These are phyloP conservation scores for Euclidia mi DNA, from an alignment of 2,888 invertebrate species.

Conservation along the genomic window DNA sequence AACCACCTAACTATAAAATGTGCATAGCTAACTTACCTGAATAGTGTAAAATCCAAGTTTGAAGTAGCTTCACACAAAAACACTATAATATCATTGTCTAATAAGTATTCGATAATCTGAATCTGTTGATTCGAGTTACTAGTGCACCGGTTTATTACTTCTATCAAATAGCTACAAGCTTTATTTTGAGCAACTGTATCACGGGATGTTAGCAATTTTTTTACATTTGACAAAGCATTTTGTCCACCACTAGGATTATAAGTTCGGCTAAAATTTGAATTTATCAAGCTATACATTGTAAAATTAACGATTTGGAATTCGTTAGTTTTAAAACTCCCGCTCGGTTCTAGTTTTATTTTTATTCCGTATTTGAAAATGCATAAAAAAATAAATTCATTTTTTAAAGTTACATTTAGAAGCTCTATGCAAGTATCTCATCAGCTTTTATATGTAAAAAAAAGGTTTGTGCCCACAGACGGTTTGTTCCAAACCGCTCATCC, in stretches of 20 bases:
- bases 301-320: neutral
- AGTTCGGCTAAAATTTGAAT: slow-evolving; percentile 76
- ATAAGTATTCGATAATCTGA: slow-evolving; percentile 75
- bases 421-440: no score
- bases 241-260: slow-evolving; percentile 81
- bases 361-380: neutral
- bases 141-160: slow-evolving; percentile 76
- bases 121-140: slow-evolving; percentile 70
- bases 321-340: slow-evolving; percentile 12
- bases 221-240: slow-evolving; percentile 82
- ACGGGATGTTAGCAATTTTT: slow-evolving; percentile 79
- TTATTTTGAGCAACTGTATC: slow-evolving; percentile 79
- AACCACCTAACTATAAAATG: no score
- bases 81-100: slow-evolving; percentile 82
- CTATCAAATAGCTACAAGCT: slow-evolving; percentile 80
- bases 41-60: slow-evolving; percentile 80
- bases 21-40: slow-evolving; percentile 65
- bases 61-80: slow-evolving; percentile 85
- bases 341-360: neutral
- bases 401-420: no score
- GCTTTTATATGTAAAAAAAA: no score
- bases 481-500: no score
- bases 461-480: no score
- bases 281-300: slow-evolving; percentile 77
- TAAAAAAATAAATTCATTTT: no score